Conservation (phyloP, 2,888 invertebrate genomes). For the Amphipoea lucens region DNA sequence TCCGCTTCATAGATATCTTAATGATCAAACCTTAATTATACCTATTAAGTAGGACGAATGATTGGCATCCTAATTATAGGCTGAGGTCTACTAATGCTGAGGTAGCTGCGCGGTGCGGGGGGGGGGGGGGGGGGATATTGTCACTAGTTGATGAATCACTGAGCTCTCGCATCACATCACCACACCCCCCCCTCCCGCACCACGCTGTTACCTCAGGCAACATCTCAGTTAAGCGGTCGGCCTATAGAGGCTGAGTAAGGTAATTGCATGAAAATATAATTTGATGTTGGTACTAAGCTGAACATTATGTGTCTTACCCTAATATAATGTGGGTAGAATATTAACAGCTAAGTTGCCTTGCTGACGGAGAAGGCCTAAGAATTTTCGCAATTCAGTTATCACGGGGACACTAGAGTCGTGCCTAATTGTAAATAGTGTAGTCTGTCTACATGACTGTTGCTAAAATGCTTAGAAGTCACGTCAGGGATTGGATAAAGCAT, state of each 20-base stretch:
- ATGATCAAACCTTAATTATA: slow-evolving; percentile 42
- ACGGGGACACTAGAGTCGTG: slow-evolving; percentile 13
- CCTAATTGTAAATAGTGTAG: slow-evolving; percentile 40
- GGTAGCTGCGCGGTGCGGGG: too few relatives aligned
- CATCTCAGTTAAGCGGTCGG: too few relatives aligned
- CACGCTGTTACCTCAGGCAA: too few relatives aligned
- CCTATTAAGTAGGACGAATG: slow-evolving; percentile 43
- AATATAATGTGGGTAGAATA: slow-evolving; percentile 35
- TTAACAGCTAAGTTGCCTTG: slow-evolving; percentile 34
- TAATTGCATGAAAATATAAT: slow-evolving; percentile 51
- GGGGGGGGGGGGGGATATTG: too few relatives aligned
- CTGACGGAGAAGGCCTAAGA: slow-evolving; percentile 27
- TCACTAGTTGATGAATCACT: too few relatives aligned
- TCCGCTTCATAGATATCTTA: slow-evolving; percentile 16
- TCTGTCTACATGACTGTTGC: slow-evolving; percentile 17
- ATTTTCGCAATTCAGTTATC: slow-evolving; percentile 40
- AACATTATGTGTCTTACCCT: slow-evolving; percentile 38
- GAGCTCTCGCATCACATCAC: too few relatives aligned
- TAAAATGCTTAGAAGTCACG: slow-evolving; percentile 27
- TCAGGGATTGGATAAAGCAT: slow-evolving; percentile 14
- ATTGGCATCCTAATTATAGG: slow-evolving; percentile 52
- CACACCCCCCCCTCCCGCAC: too few relatives aligned
- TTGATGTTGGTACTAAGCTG: slow-evolving; percentile 30
- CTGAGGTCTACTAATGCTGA: too few relatives aligned
- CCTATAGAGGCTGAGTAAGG: slow-evolving; percentile 31